Base-by-base conservation (phyloP, 2,888 invertebrate genomes). In the Drosophila niveifrons region DNA sequence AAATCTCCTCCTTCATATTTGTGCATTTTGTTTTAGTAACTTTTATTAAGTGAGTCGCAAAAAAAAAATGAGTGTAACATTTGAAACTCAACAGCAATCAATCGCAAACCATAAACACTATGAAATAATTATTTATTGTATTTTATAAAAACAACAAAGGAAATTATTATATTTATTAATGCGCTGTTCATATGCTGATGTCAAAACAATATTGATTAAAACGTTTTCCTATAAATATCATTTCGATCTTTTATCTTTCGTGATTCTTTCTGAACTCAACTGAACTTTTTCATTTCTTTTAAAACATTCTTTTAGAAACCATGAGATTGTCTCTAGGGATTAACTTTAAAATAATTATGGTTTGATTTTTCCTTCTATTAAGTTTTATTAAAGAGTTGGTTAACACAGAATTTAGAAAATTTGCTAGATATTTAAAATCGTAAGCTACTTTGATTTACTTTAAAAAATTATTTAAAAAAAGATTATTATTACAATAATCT, bases 51-150 rank as follows among this genome's bases (percentile, higher is more conserved):
- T 41, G 15, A 15, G 13, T 41, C 4, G 3, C 7, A 18, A 28
- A 10, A 39, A 17, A 36, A 34, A 31, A 34, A 18, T n/a, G n/a
- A 23, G 23, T 15, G 46, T 13, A 58, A 64, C 46, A 53, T 36
- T 41, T 50, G 13, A 43, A 31, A 34, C 15, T n/a, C 47, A 48
- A 62, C 46, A 43, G 23, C 15, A 59, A 73, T 13, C 50, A 29
- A 47, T 39, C 46, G 47, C 34, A 52, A 51, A 64, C 52, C 58
- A 80, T 75, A 58, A 56, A 57, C 64, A 55, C 56, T 63, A 68
- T 59, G 8, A 31, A 44, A 43, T 66, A 75, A 50, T 70, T 76
- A 89, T 89, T 82, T 89, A 89, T 82, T 89, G 44, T 81, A 89
- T 53, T 89, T 87, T 69, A 69, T 72, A 74, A 78, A 58, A 74